phyloP scores from a whole-genome alignment of 1,140 invertebrate genomes.

The Chironomus striatipennis region DNA sequence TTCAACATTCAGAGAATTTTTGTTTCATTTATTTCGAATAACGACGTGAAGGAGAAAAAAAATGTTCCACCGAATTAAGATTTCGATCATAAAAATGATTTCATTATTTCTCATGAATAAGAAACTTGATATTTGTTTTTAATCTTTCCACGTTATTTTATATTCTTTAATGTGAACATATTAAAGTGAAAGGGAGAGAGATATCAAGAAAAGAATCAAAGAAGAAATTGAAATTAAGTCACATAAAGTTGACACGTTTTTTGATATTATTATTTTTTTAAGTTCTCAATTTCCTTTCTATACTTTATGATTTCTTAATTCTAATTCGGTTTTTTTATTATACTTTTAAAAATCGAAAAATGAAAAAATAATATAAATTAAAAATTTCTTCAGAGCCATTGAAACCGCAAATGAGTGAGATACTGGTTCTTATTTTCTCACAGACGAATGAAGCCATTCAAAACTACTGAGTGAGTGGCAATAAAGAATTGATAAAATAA shows the following conservation, averaged over 20 bases:
- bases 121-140: conserved; percentile 22
- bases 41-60: background rate
- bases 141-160: background rate
- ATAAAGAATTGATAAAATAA: too few species aligned
- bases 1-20: too few species aligned
- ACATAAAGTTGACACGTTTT: conserved; percentile 22
- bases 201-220: background rate
- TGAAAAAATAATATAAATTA: background rate
- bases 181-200: background rate
- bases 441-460: too few species aligned
- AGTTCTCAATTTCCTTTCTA: background rate
- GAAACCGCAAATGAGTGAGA: background rate
- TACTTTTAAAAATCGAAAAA: too few species aligned
- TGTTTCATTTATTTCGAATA: background rate
- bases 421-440: too few species aligned
- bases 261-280: background rate
- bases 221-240: conserved; percentile 18
- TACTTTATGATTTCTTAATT: background rate
- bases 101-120: conserved; percentile 21
- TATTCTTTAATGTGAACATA: background rate
- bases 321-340: background rate
- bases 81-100: conserved; percentile 16
- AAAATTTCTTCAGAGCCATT: background rate
- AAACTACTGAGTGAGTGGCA: too few species aligned
- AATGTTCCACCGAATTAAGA: conserved; percentile 17